These are phyloP conservation scores for Patella caerulea DNA, from an alignment of 2,888 invertebrate genomes.

Conservation along the genomic window DNA sequence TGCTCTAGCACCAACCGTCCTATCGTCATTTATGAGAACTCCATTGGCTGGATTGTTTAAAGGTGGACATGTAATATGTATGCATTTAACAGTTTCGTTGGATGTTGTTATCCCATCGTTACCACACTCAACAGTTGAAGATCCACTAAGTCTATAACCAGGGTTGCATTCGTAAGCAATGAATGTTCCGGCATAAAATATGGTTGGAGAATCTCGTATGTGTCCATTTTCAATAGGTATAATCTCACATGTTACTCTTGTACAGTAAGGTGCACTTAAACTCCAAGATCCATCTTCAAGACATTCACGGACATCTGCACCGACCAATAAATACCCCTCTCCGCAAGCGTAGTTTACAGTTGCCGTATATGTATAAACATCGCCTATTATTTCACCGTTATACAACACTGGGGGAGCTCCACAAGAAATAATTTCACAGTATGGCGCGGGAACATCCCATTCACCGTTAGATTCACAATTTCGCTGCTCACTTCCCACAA, in stretches of 20 bases:
- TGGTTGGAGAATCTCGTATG: slow-evolving; percentile 26
- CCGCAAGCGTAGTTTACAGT: slow-evolving; percentile 62
- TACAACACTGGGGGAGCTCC: slow-evolving; percentile 44
- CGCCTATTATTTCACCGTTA: slow-evolving; percentile 43
- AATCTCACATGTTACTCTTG: slow-evolving; percentile 49
- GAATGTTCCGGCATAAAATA: background rate
- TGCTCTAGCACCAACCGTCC: slow-evolving; percentile 59
- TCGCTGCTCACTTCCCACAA: slow-evolving; percentile 38
- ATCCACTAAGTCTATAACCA: slow-evolving; percentile 56
- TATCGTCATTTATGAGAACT: slow-evolving; percentile 29
- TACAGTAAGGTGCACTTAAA: slow-evolving; percentile 57
- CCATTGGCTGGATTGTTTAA: slow-evolving; percentile 40
- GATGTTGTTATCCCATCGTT: slow-evolving; percentile 48
- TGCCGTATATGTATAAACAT: slow-evolving; percentile 48
- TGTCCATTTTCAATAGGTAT: slow-evolving; percentile 49
- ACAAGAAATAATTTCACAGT: slow-evolving; percentile 62
- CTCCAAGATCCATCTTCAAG: slow-evolving; percentile 64
- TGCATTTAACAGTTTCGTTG: slow-evolving; percentile 35
- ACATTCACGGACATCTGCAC: slow-evolving; percentile 57
- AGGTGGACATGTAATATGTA: slow-evolving; percentile 34
- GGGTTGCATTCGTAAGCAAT: slow-evolving; percentile 84
- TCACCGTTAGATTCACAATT: slow-evolving; percentile 48
- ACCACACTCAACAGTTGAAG: slow-evolving; percentile 47
- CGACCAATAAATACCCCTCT: slow-evolving; percentile 58
- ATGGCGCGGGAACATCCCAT: slow-evolving; percentile 63